Conservation (phyloP, 1,140 invertebrate species). For the Eupeodes corollae region DNA sequence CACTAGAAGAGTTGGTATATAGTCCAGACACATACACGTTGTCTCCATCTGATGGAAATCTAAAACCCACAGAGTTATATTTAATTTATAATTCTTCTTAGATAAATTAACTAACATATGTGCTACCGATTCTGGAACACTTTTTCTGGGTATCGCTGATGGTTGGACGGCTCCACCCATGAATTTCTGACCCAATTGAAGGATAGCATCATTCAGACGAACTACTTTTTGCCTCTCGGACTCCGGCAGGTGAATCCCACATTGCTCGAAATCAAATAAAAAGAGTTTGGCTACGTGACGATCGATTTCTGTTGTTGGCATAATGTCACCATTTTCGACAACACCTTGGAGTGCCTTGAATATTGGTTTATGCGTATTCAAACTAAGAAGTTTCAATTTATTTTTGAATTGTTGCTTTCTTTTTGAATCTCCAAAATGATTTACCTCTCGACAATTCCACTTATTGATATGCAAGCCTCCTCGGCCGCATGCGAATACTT, state of each 20-base stretch:
- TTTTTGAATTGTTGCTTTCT: not conserved
- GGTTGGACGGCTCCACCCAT: constrained; percentile 62
- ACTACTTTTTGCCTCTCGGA: constrained; percentile 65
- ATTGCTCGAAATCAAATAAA: constrained; percentile 93
- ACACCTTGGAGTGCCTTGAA: constrained; percentile 66
- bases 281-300: constrained; percentile 79
- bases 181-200: constrained; percentile 76
- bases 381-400: constrained; percentile 38
- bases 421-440: no score
- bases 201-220: constrained; percentile 67
- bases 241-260: constrained; percentile 87
- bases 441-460: constrained; percentile 82
- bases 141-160: constrained; percentile 47
- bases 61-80: constrained; percentile 28
- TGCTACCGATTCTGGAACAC: constrained; percentile 58
- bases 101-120: constrained; percentile 51
- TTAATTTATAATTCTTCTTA: not conserved
- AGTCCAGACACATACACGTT: constrained; percentile 64
- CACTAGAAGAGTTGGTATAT: constrained; percentile 69
- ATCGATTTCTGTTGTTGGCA: constrained; percentile 61
- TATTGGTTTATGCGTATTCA: constrained; percentile 80
- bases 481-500: constrained; percentile 69
- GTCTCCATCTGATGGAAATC: constrained; percentile 61
- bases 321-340: constrained; percentile 56
- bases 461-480: constrained; percentile 74